These are phyloP conservation scores for Protomyctophum bolini DNA, from an alignment of 2,113 vertebrate genomes.

Conservation along the genomic window DNA sequence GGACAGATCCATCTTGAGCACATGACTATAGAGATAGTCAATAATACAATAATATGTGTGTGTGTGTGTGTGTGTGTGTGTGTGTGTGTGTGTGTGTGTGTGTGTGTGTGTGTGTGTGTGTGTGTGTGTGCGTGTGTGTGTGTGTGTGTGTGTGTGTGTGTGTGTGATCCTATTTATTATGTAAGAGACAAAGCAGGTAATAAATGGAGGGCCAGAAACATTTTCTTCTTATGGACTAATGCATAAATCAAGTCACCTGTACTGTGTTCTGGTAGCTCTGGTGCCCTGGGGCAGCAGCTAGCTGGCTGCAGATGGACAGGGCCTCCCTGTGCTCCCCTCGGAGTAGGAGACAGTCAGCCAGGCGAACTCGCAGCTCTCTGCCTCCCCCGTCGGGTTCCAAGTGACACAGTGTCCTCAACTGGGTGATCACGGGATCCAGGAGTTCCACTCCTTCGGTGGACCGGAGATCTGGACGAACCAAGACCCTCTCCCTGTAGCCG, in stretches of 20 bases:
- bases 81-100: no score
- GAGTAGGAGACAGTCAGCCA: slow-evolving; percentile 90
- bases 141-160: no score
- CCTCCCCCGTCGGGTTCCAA: slow-evolving; percentile 75
- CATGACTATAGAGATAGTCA: no score
- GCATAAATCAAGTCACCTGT: slow-evolving; percentile 63
- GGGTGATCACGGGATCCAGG: slow-evolving; percentile 79
- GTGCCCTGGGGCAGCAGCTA: slow-evolving; percentile 72
- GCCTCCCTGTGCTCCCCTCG: slow-evolving; percentile 79
- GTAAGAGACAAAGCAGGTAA: no score
- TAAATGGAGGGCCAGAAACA: no score
- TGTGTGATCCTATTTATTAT: no score
- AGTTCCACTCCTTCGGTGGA: slow-evolving; percentile 79
- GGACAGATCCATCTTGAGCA: no score
- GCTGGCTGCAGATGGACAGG: slow-evolving; percentile 82
- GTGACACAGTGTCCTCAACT: slow-evolving; percentile 84
- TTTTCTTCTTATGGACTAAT: no score
- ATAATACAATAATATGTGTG: no score
- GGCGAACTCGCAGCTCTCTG: slow-evolving; percentile 81
- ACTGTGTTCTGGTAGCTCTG: slow-evolving; percentile 85
- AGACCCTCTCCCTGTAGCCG: slow-evolving; percentile 82
- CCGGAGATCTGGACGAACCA: slow-evolving; percentile 81
- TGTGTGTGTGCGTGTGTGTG: no score
- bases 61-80: no score
- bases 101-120: no score